Base-by-base conservation (phyloP, 2,797 vertebrate species). In the Squalus acanthias region DNA sequence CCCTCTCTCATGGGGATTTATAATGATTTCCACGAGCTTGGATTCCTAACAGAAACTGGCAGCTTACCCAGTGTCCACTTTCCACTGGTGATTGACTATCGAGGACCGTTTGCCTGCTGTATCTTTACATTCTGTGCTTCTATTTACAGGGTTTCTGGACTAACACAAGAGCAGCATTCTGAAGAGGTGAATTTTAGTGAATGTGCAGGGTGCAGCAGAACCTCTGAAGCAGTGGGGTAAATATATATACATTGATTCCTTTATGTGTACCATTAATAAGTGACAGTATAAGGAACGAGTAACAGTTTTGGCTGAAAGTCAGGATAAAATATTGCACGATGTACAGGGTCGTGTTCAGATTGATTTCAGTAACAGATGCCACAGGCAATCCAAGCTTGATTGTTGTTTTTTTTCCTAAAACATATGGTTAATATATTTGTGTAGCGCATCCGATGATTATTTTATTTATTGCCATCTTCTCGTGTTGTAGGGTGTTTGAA, bases 71-170 rank as follows among this genome's bases (percentile, higher is more conserved):
- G 70, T 50, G 26, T 20, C 3, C 13, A 29, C 1, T 50, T 72
- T 95, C 26, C 70, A 76, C 10, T 12, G 5, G 70, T 29, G 26
- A 15, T 95, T 20, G 53, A 6, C 50, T 9, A 33, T 72, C 6
- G 50, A 74, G 2, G 22, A 33, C 46, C 7, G 8, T n/a, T 74
- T 33, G 50, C 72, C 50, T 95, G 69, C 39, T 10, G 15, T 20
- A 53, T n/a, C 26, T 95, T 76, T 29, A 76, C 12, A 76, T 33
- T 17, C 29, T 95, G 46, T 95, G 50, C 70, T 76, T 95, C 70
- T 76, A n/a, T 29, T 95, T 95, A n/a, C 70, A 95, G 94, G 94
- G 29, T 76, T 60, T 20, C 26, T 57, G 94, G 26, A 91, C 57
- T 2, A 91, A 91, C 3, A 20, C 4, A 79, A 79, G 79, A 46